phyloP scores from a whole-genome alignment of 2,797 vertebrate species.

The Oryzias dopingdopingensis region DNA sequence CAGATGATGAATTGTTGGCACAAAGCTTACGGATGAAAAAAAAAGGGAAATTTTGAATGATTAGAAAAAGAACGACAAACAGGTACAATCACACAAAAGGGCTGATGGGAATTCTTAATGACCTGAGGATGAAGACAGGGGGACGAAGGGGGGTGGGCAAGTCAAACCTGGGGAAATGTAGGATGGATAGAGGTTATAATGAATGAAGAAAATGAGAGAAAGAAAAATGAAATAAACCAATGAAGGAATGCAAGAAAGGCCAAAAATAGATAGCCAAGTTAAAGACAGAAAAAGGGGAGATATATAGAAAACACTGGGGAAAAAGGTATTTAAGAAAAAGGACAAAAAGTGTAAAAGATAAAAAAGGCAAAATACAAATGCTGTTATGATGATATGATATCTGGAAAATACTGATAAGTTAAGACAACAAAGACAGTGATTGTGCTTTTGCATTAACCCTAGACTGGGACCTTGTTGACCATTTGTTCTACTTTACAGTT shows the following conservation, averaged over 20 bases:
- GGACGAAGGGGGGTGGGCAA: conserved; percentile 11
- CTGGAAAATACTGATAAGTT: no score
- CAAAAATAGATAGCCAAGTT: neutral
- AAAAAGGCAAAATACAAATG: no score
- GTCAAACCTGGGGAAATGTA: conserved; percentile 26
- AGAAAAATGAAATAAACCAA: conserved; percentile 24
- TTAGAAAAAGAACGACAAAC: conserved; percentile 17
- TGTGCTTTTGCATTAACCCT: no score
- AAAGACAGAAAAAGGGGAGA: no score
- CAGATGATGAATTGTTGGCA: conserved; percentile 6
- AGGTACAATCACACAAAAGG: neutral
- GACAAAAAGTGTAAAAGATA: no score
- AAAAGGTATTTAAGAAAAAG: no score
- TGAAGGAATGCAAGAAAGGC: neutral
- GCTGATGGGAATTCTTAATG: conserved; percentile 10
- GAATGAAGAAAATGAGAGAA: conserved; percentile 13
- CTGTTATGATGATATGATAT: no score
- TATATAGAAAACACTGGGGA: no score
- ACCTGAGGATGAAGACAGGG: neutral
- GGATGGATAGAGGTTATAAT: conserved; percentile 8
- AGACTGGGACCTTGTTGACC: no score
- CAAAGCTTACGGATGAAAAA: conserved; percentile 22
- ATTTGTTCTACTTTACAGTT: no score
- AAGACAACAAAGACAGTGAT: no score
- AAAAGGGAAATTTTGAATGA: conserved; percentile 13